Percentiles rank a stretch among this genome's conserved stretches.
These are phyloP conservation scores for Dendrolimus pini DNA, from an alignment of 2,888 invertebrate genomes.

Conservation along the genomic window DNA sequence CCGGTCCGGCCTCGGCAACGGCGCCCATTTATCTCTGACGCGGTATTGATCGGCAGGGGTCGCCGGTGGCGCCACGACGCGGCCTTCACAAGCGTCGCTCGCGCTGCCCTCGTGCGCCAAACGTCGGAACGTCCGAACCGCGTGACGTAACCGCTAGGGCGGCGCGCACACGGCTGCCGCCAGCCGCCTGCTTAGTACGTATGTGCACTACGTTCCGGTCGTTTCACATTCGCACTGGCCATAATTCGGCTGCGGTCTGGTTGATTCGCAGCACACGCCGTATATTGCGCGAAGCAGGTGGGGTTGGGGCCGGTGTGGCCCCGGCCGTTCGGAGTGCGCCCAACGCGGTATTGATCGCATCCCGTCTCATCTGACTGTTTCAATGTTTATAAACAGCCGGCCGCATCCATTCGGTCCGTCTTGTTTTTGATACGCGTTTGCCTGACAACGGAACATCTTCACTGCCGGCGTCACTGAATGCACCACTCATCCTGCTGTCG, in stretches of 20 bases:
- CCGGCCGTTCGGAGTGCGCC: conserved; percentile 38
- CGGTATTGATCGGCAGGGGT: conserved; percentile 30
- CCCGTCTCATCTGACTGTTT: conserved; percentile 41
- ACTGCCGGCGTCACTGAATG: conserved; percentile 43
- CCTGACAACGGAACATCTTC: conserved; percentile 34
- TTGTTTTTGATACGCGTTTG: conserved; percentile 56
- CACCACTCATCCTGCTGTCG: conserved; percentile 32
- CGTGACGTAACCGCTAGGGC: conserved; percentile 60
- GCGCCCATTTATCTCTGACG: conserved; percentile 2
- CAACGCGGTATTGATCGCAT: conserved; percentile 55
- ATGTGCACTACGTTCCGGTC: conserved; percentile 31
- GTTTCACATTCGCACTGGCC: conserved; percentile 27
- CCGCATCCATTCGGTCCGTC: conserved; percentile 50
- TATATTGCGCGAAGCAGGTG: conserved; percentile 47
- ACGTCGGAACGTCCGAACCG: conserved; percentile 60
- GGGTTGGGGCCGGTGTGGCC: conserved; percentile 49
- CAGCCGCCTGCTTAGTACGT: conserved; percentile 56
- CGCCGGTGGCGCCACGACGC: conserved; percentile 46
- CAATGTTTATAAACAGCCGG: conserved; percentile 75
- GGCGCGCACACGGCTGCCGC: conserved; percentile 56
- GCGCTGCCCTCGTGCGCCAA: conserved; percentile 29
- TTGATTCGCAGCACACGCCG: conserved; percentile 32
- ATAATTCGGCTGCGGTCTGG: conserved; percentile 32
- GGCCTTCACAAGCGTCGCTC: conserved; percentile 20
- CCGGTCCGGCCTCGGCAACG: background rate